Evolutionary conservation across 2,113 vertebrate genomes (phyloP).

Genomic region (Pelobates fuscus): DNA sequence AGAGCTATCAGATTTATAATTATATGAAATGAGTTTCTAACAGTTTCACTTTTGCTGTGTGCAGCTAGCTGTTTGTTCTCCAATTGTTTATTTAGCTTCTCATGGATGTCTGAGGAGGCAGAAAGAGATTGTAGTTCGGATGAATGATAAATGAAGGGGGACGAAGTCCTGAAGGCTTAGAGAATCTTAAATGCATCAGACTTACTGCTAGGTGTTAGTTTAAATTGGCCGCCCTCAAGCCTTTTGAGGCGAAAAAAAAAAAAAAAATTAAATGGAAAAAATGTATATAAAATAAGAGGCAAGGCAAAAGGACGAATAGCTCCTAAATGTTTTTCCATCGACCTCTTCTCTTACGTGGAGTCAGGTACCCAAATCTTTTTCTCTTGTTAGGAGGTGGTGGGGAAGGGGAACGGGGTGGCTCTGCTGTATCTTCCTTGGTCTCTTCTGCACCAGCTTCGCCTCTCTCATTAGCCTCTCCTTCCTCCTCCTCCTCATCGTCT

Average conservation of each 20-base stretch:
- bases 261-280: no score
- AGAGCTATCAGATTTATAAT: no score
- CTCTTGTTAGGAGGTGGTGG: slow-evolving; percentile 56
- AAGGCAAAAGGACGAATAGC: background rate
- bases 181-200: background rate
- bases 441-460: background rate
- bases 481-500: background rate
- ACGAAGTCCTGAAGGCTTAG: background rate
- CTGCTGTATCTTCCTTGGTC: background rate
- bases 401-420: background rate
- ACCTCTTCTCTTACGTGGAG: slow-evolving; percentile 60
- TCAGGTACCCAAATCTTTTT: slow-evolving; percentile 59
- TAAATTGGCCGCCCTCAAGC: background rate
- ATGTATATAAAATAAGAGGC: no score
- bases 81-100: background rate
- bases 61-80: background rate
- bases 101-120: background rate
- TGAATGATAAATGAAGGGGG: background rate
- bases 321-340: slow-evolving; percentile 65
- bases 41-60: no score
- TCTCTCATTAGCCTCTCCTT: no score
- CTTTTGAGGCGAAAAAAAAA: background rate
- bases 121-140: background rate
- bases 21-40: no score
- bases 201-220: background rate